Percentiles rank a stretch among this genome's conserved stretches.
Conservation (phyloP, 2,888 invertebrate genomes). For the Hypolimnas misippus region DNA sequence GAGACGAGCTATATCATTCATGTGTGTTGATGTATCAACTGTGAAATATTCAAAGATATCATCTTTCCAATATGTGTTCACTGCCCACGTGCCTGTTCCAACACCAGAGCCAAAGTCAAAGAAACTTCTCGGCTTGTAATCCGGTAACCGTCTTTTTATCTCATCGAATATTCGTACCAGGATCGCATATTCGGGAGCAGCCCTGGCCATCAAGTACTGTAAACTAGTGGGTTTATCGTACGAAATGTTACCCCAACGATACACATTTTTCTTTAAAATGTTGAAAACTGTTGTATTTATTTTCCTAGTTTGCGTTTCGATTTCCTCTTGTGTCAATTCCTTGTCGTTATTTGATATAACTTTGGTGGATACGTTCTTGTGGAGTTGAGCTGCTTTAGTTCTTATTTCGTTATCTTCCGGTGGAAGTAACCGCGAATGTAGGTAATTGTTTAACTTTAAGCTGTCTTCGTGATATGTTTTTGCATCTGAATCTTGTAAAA, state of each 20-base stretch:
- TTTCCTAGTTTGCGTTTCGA: slow-evolving; percentile 69
- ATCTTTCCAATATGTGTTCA: slow-evolving; percentile 88
- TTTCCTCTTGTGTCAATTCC: slow-evolving; percentile 61
- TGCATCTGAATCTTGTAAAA: slow-evolving; percentile 84
- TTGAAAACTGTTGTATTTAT: slow-evolving; percentile 82
- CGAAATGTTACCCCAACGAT: slow-evolving; percentile 89
- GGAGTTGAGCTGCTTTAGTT: slow-evolving; percentile 69
- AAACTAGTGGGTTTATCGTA: slow-evolving; percentile 87
- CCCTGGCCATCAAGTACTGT: slow-evolving; percentile 88
- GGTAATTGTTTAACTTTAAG: slow-evolving; percentile 81
- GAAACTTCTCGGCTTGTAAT: slow-evolving; percentile 89
- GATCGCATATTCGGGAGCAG: slow-evolving; percentile 90
- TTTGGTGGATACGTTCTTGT: slow-evolving; percentile 63
- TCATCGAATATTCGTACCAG: slow-evolving; percentile 89
- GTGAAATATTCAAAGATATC: slow-evolving; percentile 92
- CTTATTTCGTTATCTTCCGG: slow-evolving; percentile 83
- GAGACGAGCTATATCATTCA: slow-evolving; percentile 91
- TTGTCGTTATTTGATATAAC: slow-evolving; percentile 54
- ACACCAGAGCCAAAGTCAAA: slow-evolving; percentile 97
- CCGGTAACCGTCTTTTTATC: slow-evolving; percentile 85
- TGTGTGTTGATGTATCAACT: slow-evolving; percentile 91
- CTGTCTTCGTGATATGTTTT: slow-evolving; percentile 83
- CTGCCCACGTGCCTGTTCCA: slow-evolving; percentile 94
- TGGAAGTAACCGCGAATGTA: slow-evolving; percentile 86
- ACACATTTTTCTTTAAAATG: slow-evolving; percentile 84